Percentiles rank a stretch among this genome's conserved stretches.
Conservation (phyloP, 2,888 invertebrate species). For the Lepeophtheirus nordmannii region DNA sequence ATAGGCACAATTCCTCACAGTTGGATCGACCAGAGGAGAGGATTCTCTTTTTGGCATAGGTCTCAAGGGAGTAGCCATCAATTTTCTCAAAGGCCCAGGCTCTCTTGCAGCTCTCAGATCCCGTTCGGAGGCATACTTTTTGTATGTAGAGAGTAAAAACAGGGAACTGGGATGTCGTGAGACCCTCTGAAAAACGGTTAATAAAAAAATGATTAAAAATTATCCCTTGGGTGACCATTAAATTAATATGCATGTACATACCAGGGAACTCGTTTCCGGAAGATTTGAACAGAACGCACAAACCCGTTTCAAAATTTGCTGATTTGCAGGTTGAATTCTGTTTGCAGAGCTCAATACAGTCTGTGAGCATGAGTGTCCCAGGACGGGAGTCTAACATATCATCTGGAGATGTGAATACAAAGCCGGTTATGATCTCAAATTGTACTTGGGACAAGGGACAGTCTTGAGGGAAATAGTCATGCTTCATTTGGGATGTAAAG, state of each 20-base stretch:
- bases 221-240: neutral
- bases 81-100: conserved; percentile 36
- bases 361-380: conserved; percentile 33
- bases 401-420: conserved; percentile 34
- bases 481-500: neutral
- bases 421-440: conserved; percentile 35
- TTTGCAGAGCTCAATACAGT: conserved; percentile 34
- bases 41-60: conserved; percentile 29
- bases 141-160: conserved; percentile 35
- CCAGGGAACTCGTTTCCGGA: conserved; percentile 33
- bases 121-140: conserved; percentile 31
- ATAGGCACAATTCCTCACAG: conserved; percentile 35
- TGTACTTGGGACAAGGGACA: conserved; percentile 26
- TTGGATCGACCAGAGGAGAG: conserved; percentile 30
- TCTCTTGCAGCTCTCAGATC: conserved; percentile 30
- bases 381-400: conserved; percentile 37
- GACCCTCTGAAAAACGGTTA: conserved; percentile 30
- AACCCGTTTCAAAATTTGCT: conserved; percentile 36
- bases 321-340: conserved; percentile 32
- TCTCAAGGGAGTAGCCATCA: conserved; percentile 31
- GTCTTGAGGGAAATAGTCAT: neutral
- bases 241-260: conserved; percentile 27
- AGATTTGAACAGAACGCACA: conserved; percentile 35
- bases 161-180: conserved; percentile 34
- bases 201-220: neutral